phyloP scores from a whole-genome alignment of 2,888 invertebrate genomes.

The Rhagophthalmus giganteus region DNA sequence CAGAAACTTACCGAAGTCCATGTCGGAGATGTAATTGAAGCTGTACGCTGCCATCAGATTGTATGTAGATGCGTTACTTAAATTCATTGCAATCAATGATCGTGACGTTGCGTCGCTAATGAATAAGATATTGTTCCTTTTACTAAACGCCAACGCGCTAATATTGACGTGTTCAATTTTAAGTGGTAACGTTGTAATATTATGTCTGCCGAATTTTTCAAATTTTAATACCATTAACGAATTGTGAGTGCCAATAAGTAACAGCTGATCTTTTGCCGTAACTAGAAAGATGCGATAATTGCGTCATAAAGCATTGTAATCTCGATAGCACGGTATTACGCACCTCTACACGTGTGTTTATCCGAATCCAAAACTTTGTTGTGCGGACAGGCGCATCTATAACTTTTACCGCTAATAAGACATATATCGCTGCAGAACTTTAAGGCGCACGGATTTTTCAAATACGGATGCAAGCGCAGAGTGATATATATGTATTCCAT shows the following conservation, averaged over 20 bases:
- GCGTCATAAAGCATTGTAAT: too few relatives aligned
- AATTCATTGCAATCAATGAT: conserved; percentile 55
- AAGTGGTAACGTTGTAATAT: conserved; percentile 51
- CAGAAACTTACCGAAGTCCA: conserved; percentile 61
- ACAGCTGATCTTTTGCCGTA: conserved; percentile 34
- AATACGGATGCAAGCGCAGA: conserved; percentile 60
- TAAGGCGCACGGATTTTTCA: conserved; percentile 64
- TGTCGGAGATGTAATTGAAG: conserved; percentile 53
- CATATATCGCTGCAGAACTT: conserved; percentile 78
- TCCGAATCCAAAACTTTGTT: conserved; percentile 65
- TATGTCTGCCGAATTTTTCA: conserved; percentile 68
- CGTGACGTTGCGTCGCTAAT: conserved; percentile 58
- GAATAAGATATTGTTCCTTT: conserved; percentile 57
- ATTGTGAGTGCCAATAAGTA: conserved; percentile 63
- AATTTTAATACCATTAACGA: conserved; percentile 66
- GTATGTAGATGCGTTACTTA: conserved; percentile 38
- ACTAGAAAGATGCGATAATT: conserved; percentile 3
- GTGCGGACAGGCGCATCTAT: conserved; percentile 76
- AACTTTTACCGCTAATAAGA: conserved; percentile 64
- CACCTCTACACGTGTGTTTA: conserved; percentile 62
- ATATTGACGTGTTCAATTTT: conserved; percentile 59
- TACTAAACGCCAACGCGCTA: conserved; percentile 70
- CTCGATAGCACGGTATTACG: too few relatives aligned
- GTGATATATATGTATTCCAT: conserved; percentile 77
- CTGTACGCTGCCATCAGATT: conserved; percentile 2